These are phyloP conservation scores for Lasioglossum vierecki DNA, from an alignment of 2,888 invertebrate genomes.

Conservation along the genomic window DNA sequence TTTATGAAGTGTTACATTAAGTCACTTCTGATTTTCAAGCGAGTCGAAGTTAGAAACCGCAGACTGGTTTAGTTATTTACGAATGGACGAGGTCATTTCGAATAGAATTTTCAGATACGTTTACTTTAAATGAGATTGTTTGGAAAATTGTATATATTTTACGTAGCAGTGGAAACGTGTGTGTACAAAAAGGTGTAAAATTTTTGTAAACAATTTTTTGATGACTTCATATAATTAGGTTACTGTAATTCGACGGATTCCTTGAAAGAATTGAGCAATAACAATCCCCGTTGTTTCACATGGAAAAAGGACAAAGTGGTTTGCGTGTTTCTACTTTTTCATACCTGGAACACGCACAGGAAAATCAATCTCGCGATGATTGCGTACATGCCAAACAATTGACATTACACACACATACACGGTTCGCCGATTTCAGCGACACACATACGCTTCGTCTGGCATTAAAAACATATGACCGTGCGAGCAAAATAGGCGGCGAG, in stretches of 20 bases:
- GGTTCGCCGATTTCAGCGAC: not conserved
- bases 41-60: not conserved
- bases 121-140: not conserved
- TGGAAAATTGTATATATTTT: not conserved
- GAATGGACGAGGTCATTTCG: not conserved
- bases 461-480: slow-evolving; percentile 1
- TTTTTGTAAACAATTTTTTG: not conserved
- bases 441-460: not conserved
- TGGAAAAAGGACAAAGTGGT: not conserved
- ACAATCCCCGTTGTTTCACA: not conserved
- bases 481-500: not conserved
- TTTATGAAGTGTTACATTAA: not conserved
- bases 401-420: not conserved
- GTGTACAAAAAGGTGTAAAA: not conserved
- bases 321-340: not conserved
- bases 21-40: not conserved
- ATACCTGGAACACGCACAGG: not conserved
- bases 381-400: not conserved
- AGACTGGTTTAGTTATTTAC: not conserved
- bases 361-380: not conserved
- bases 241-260: not conserved
- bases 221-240: not conserved
- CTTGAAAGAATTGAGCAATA: not conserved
- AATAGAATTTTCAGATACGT: not conserved
- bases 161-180: not conserved